These are phyloP conservation scores for Zosterops hypoxanthus DNA, from an alignment of 2,113 vertebrate genomes.

Conservation along the genomic window DNA sequence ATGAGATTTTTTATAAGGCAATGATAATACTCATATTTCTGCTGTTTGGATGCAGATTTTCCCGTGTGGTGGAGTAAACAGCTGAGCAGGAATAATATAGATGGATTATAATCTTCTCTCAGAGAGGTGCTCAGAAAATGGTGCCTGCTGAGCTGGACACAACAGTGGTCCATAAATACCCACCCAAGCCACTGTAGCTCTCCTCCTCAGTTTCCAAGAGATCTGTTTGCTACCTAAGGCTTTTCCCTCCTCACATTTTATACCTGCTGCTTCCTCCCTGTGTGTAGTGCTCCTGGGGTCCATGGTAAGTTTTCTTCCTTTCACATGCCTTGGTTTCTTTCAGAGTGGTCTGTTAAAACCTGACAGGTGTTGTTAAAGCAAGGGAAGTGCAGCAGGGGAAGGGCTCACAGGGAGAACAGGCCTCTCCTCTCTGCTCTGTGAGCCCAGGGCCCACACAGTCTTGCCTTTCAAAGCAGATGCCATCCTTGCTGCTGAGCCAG, in stretches of 20 bases:
- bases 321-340: rapidly evolving
- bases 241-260: neutral
- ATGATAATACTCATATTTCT: neutral
- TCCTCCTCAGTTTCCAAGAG: neutral
- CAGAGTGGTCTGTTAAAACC: neutral
- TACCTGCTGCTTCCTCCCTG: neutral
- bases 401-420: rapidly evolving
- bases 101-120: neutral
- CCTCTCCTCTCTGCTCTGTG: neutral
- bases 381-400: neutral
- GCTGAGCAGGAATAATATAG: neutral
- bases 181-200: neutral
- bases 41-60: neutral
- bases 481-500: neutral
- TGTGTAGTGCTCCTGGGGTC: neutral
- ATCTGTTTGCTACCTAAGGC: neutral
- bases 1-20: neutral
- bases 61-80: neutral
- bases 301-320: neutral
- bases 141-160: neutral
- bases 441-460: neutral
- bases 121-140: neutral
- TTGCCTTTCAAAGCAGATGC: neutral
- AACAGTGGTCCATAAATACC: neutral
- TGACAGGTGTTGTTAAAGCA: rapidly evolving